Base-by-base conservation (phyloP, 2,113 vertebrate species). In the Piprites chloris region DNA sequence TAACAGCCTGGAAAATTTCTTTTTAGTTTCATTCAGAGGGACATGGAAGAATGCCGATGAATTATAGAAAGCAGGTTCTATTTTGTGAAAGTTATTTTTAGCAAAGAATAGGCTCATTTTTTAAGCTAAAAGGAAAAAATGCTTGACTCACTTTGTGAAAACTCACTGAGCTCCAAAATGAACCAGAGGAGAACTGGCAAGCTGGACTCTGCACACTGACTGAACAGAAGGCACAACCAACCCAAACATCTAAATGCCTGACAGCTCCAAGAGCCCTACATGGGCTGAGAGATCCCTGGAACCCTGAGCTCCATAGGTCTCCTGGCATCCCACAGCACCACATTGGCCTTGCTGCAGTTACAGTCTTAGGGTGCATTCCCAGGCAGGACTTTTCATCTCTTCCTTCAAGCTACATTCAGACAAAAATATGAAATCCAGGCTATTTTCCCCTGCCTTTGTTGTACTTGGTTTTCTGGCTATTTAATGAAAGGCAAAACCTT, bases 11-110 rank as follows among this genome's bases (percentile, higher is more conserved):
- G 81, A 95, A 94, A 87, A 79, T 82, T 67, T 82, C 81, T 74
- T 82, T 87, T 69, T 33, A 24, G 41, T 69, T 87, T 86, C 53
- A 53, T 14, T 92, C 92, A 79, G 66, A 65, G 44, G 37, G 37
- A 89, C 82, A 93, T 73, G 66, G 61, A 90, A 88, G 47, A 74
- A 84, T 84, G 79, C 6, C 2, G 5, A 93, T 92, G 69, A 96
- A 94, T 96, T 97, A 95, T 92, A 92, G 88, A 90, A 84, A 81
- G 86, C 56, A 86, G 65, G 47, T 71, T 95, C 95, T 96, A 84
- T 94, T 95, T 81, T 80, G 30, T 66, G 65, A 81, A 59, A 37
- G 63, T 89, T 94, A 96, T 96, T 97, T 96, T 95, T 96, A 95
- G 93, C 32, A 19, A 89, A 95, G 56, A 88, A 90, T 68, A 63